Base-by-base conservation (phyloP, 1,140 invertebrate genomes). In the Drosophila pallidifrons region DNA sequence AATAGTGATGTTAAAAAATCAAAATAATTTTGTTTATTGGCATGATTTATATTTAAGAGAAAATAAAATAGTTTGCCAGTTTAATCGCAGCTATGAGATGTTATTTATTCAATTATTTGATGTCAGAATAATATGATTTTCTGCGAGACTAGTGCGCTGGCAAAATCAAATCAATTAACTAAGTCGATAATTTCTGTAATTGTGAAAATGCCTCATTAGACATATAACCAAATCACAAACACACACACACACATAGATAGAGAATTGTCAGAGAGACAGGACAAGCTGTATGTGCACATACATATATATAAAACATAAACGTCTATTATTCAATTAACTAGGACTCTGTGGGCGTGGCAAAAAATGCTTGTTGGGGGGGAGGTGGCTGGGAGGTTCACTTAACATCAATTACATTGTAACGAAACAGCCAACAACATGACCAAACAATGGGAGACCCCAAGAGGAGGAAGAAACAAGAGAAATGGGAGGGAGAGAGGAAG, bases 321-420 rank as follows among this genome's bases (percentile, higher is more conserved):
- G 83, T 70, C 83, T 83, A 87, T 87, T 87, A 87, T 87, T 87
- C 83, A 87, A 87, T 87, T 87, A 87, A 87, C 80, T 80, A 43
- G 63, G 73, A 74, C 72, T 25, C 20, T 83, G 80, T 75, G 77
- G 82, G 71, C 65, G 71, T 74, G 57, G 49, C 71, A 58, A 5
- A 7, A 7, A 25, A 16, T 7, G 38, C 2, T 1, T 0, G 38
- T 38, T 32, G 35, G 2, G 7, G 8, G 30, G 13, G 32, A 46
- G 10, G 35, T 0, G 8, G 10, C 10, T 25, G 20, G 20, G 6
- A 38, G 35, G 66, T 20, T 47, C 25, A 35, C 59, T 45, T 45
- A 75, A 71, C 68, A 75, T 59, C 68, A 75, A 75, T 75, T 75
- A 75, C 68, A 51, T 59, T 75, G 60, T 64, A 63, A 70, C 65